Conservation (phyloP, 2,113 vertebrate genomes). For the Morphnarchus princeps region DNA sequence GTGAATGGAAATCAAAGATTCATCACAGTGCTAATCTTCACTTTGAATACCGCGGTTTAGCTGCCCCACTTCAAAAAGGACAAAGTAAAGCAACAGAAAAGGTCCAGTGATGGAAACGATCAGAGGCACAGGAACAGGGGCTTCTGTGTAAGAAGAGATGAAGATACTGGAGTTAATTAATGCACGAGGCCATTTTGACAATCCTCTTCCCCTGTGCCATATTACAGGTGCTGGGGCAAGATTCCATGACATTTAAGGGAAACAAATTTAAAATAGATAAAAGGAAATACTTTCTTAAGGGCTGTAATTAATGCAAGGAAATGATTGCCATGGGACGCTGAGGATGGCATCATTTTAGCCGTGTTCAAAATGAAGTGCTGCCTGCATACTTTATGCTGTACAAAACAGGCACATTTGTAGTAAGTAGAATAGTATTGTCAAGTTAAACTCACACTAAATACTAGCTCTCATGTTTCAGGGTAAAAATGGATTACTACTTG, state of each 20-base stretch:
- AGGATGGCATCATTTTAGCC: not conserved
- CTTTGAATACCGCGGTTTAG: not conserved
- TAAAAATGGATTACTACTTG: not conserved
- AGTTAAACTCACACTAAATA: not conserved
- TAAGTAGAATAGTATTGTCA: not conserved
- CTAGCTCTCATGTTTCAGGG: not conserved
- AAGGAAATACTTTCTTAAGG: constrained; percentile 30
- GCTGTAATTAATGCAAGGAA: constrained; percentile 19
- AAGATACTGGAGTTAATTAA: not conserved
- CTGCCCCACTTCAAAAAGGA: not conserved
- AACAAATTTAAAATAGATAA: not conserved
- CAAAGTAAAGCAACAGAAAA: not conserved
- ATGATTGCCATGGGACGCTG: not conserved
- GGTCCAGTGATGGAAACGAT: not conserved
- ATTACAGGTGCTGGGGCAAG: not conserved
- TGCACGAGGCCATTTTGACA: not conserved
- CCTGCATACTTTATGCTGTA: not conserved
- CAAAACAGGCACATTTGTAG: not conserved
- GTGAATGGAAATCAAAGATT: constrained; percentile 29
- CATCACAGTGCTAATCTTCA: not conserved
- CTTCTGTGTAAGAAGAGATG: not conserved
- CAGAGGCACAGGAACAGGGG: not conserved
- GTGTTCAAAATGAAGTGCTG: not conserved
- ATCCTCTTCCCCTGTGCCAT: not conserved
- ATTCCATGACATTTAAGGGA: not conserved